These are phyloP conservation scores for Poeciliopsis paucimaculata DNA, from an alignment of 2,797 vertebrate species.

Conservation along the genomic window DNA sequence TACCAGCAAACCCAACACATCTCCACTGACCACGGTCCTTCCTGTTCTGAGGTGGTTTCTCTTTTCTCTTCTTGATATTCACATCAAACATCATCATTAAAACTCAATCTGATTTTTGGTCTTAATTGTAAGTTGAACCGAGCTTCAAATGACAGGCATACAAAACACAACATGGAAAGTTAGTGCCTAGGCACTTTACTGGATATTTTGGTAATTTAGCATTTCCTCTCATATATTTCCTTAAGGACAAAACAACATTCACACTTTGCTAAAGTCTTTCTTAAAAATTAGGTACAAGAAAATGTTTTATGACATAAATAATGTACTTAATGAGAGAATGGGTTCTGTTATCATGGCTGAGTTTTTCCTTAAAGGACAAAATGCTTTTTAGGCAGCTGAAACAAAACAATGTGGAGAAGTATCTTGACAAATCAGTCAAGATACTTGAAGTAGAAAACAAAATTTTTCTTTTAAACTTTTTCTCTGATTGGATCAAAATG, in stretches of 20 bases:
- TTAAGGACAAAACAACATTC: background rate
- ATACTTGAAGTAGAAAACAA: background rate
- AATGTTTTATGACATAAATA: background rate
- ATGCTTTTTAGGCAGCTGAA: background rate
- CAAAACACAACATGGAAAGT: background rate
- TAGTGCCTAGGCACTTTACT: too few species aligned
- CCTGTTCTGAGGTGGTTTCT: slow-evolving; percentile 44
- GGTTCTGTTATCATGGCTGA: background rate
- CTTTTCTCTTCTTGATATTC: background rate
- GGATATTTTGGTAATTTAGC: background rate
- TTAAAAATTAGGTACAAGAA: background rate
- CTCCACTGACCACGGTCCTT: slow-evolving; percentile 40
- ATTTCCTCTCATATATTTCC: background rate
- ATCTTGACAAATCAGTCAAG: background rate
- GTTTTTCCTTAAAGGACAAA: background rate
- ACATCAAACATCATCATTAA: background rate
- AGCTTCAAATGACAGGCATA: background rate
- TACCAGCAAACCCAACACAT: slow-evolving; percentile 8
- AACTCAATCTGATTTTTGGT: background rate
- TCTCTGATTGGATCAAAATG: background rate
- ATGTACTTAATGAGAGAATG: background rate
- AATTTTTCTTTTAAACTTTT: background rate
- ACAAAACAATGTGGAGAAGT: background rate
- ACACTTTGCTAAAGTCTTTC: background rate
- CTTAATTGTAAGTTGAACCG: background rate